Base-by-base conservation (phyloP, 2,797 vertebrate species). In the Cygnus olor region DNA sequence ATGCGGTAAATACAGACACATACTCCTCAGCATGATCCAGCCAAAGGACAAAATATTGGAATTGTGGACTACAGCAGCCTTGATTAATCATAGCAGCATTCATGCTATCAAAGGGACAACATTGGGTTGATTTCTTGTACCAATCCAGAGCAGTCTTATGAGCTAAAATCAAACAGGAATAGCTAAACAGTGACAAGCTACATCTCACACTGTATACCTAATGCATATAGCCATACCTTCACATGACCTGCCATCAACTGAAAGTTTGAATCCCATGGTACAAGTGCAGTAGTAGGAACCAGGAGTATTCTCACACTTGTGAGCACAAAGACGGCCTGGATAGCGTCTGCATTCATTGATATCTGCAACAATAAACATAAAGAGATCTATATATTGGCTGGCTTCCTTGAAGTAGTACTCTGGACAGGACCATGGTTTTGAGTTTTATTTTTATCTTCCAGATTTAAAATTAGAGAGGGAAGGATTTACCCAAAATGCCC, bases 241-340 rank as follows among this genome's bases (percentile, higher is more conserved):
- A 86, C 99, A 99, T 6, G 98, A 99, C 66, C 99, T 98, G 57
- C 97, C 98, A 2, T 99, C 99, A 28, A 25, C 6, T 1, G 98
- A 97, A 47, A 99, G 98, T 80, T 98, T 98, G 98, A 99, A 99
- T 94, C 99, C 99, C 47, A 97, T 96, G 30, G 99, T 98, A 93
- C 99, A 99, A 93, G 98, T 99, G 93, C 99, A 99, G 84, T 98
- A 97, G 96, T 99, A 99, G 77, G 99, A 99, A 21, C 99, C 99
- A 9, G 97, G 97, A 3, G 97, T 98, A 95, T 99, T 99, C 71
- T 99, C 99, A 84, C 99, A 99, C 97, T 99, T 99, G 96, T 99
- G 99, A 72, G 98, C 98, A 66, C 99, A 99, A 30, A 99, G 98
- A 24, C 99, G 99, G 30, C 99, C 99, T 0, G 99, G 98, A 85